Percentiles rank a stretch among this genome's conserved stretches.
Conservation (phyloP, 2,113 vertebrate genomes). For the Salminus brasiliensis region DNA sequence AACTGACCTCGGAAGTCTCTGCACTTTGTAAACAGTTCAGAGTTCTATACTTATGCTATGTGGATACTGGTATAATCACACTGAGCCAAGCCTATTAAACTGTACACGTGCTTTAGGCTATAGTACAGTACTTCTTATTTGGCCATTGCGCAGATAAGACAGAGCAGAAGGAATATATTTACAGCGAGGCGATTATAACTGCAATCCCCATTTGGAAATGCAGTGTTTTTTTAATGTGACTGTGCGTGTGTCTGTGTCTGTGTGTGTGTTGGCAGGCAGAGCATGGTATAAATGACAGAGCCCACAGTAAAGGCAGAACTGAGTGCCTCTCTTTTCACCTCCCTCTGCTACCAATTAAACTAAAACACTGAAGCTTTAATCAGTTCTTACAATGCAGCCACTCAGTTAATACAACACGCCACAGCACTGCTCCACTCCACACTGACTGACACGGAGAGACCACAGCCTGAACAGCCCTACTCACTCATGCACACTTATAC, state of each 20-base stretch:
- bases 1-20: neutral
- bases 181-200: neutral
- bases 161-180: conserved; percentile 1
- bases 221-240: neutral
- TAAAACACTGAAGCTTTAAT: conserved; percentile 46
- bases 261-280: conserved; percentile 18
- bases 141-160: neutral
- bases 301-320: conserved; percentile 3
- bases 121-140: neutral
- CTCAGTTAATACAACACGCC: neutral
- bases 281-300: conserved; percentile 25
- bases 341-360: conserved; percentile 61
- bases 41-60: neutral
- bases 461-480: neutral
- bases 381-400: conserved; percentile 33
- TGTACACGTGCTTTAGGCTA: neutral
- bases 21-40: neutral
- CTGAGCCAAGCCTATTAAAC: neutral
- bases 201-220: neutral
- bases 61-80: neutral
- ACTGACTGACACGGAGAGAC: neutral
- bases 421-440: neutral
- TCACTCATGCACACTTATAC: conserved; percentile 3
- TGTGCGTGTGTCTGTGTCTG: neutral
- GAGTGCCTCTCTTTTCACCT: conserved; percentile 46